phyloP scores from a whole-genome alignment of 2,888 invertebrate species.

The Cerastis rubricosa region DNA sequence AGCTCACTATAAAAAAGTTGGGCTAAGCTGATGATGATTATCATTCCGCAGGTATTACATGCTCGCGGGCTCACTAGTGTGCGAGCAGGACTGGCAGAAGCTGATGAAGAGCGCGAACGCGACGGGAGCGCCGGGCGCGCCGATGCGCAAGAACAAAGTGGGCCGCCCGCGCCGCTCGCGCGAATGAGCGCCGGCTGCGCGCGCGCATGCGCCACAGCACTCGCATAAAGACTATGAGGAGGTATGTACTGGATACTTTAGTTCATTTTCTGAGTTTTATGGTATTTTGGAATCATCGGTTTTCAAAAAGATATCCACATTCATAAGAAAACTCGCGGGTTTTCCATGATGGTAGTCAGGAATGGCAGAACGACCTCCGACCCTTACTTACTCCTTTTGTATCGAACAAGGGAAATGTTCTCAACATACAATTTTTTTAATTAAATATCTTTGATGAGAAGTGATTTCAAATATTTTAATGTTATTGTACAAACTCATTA shows the following conservation, averaged over 20 bases:
- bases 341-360: not conserved
- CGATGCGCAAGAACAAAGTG: constrained; percentile 96
- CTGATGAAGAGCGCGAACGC: constrained; percentile 94
- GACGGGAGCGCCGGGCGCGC: constrained; percentile 91
- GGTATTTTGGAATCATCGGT: not conserved
- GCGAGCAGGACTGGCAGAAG: constrained; percentile 99
- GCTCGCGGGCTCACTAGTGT: constrained; percentile 97
- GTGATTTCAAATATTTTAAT: not conserved
- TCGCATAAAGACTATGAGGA: constrained; percentile 88
- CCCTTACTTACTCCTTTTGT: not conserved
- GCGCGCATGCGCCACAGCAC: constrained; percentile 77
- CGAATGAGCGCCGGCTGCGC: constrained; percentile 93
- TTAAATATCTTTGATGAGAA: not conserved
- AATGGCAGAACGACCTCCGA: not conserved
- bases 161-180: constrained; percentile 97
- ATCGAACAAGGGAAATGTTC: not conserved
- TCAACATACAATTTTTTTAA: not conserved
- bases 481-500: not conserved
- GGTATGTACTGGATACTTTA: constrained; percentile 72
- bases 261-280: not conserved
- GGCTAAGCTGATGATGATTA: too few species aligned
- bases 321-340: not conserved
- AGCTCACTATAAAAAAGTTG: too few species aligned
- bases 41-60: constrained; percentile 95
- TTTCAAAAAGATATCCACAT: not conserved